phyloP scores from a whole-genome alignment of 1,140 invertebrate species.

The Dendrolimus punctatus region DNA sequence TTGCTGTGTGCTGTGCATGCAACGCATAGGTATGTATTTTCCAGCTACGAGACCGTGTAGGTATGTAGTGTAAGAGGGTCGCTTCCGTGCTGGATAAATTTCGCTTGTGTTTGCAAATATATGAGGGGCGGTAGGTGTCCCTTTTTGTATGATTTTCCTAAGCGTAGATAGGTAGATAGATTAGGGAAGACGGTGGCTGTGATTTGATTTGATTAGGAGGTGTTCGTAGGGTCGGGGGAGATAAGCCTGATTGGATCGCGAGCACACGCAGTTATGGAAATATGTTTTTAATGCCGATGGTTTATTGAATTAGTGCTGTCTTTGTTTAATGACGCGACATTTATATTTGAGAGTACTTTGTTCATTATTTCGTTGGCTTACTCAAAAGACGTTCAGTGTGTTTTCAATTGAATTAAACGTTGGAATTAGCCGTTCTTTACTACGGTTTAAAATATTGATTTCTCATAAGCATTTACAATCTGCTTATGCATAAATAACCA shows the following conservation, averaged over 20 bases:
- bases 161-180: conserved; percentile 66
- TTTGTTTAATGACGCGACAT: conserved; percentile 42
- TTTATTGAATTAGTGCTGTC: conserved; percentile 64
- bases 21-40: conserved; percentile 44
- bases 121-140: conserved; percentile 65
- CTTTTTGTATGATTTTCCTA: conserved; percentile 70
- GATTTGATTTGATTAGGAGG: conserved; percentile 72
- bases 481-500: too few species aligned
- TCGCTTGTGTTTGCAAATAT: conserved; percentile 66
- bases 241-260: conserved; percentile 65
- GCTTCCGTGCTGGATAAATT: conserved; percentile 64
- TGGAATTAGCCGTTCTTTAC: too few species aligned
- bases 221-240: conserved; percentile 59
- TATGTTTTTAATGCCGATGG: conserved; percentile 69
- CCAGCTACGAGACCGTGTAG: conserved; percentile 42
- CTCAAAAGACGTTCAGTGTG: background rate
- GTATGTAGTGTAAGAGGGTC: conserved; percentile 39
- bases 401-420: too few species aligned
- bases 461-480: too few species aligned
- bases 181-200: conserved; percentile 67
- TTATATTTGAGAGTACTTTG: conserved; percentile 24
- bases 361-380: conserved; percentile 21
- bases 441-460: too few species aligned
- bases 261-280: conserved; percentile 53
- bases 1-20: conserved; percentile 30